Evolutionary conservation across 2,113 vertebrate species (phyloP).

Genomic region (Myiagra hebetior): DNA sequence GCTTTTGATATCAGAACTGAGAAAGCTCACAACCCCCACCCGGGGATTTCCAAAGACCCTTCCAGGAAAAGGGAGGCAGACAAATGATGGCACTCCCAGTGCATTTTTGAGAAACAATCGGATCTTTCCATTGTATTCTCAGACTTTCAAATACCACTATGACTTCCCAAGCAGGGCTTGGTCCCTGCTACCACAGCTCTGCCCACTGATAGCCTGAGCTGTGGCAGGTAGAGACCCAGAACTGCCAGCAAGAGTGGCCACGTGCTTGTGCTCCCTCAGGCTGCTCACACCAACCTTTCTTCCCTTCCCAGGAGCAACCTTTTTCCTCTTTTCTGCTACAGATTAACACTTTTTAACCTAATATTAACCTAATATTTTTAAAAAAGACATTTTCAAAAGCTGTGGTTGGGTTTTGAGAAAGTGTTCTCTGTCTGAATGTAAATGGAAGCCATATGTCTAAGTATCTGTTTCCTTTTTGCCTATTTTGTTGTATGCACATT

Average conservation of each 20-base stretch:
- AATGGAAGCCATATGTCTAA: conserved; percentile 46
- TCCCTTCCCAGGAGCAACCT: background rate
- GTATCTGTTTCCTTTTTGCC: conserved; percentile 37
- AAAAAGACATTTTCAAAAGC: background rate
- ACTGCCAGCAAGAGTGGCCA: fast-evolving
- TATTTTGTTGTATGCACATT: conserved; percentile 25
- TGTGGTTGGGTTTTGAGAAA: background rate
- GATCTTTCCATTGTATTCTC: background rate
- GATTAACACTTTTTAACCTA: background rate
- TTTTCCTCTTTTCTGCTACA: background rate
- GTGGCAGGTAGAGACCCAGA: background rate
- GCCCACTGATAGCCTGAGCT: background rate
- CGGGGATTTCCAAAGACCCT: background rate
- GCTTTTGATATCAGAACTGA: background rate
- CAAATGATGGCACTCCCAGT: background rate
- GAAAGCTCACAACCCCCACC: background rate
- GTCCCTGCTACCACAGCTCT: background rate
- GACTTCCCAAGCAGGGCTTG: background rate
- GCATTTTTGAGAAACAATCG: background rate
- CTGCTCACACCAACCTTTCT: background rate
- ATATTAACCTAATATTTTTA: background rate
- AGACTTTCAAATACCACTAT: background rate
- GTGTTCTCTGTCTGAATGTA: background rate
- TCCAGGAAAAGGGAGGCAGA: background rate
- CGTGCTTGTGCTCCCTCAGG: background rate